Base-by-base conservation (phyloP, 2,113 vertebrate species). In the Eidolon helvum region DNA sequence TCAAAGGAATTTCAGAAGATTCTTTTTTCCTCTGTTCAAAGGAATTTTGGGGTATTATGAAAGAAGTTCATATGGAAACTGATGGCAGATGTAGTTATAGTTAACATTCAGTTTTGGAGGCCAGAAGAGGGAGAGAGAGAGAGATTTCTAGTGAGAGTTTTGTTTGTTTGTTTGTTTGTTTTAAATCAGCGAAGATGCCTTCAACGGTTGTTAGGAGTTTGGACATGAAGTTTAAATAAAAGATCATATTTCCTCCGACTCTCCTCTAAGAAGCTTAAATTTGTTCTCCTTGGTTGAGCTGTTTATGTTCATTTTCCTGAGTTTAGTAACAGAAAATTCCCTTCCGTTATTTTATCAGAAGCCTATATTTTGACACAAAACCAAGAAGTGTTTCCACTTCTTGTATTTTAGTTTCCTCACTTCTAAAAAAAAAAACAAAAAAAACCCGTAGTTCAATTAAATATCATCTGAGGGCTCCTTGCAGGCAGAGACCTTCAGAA, bases 401-500 rank as follows among this genome's bases (percentile, higher is more conserved):
- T 97, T 97, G 88, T 79, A 93, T 75, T 95, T 91, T 95, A 75
- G 95, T 98, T 97, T 96, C 97, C 96, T 96, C 63, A 90, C 79
- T 94, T 94, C 75, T 97, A 65, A 95, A 93, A 98, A 96, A 78
- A 95, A 98, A 92, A 93, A 91, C 98, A 96, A 82, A 94, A 91
- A 98, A 96, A 77, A 96, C 78, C 94, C 88, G 69, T 95, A 92
- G 71, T 98, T 98, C 95, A 98, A 95, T 98, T 98, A 98, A 98
- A 97, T 97, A 98, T 91, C 97, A 96, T 92, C 66, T 43, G 94
- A 97, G 82, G 38, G 68, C 74, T 96, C 97, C 98, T 97, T 96
- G 22, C 90, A 96, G 96, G 88, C 90, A 93, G 91, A 98, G 96
- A 98, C 98, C 97, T 98, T 96, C 97, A 97, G 97, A 98, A 98